Percentiles rank a stretch among this genome's conserved stretches.
phyloP scores from a whole-genome alignment of 2,113 vertebrate species.

The mouse (Mus musculus) region DNA sequence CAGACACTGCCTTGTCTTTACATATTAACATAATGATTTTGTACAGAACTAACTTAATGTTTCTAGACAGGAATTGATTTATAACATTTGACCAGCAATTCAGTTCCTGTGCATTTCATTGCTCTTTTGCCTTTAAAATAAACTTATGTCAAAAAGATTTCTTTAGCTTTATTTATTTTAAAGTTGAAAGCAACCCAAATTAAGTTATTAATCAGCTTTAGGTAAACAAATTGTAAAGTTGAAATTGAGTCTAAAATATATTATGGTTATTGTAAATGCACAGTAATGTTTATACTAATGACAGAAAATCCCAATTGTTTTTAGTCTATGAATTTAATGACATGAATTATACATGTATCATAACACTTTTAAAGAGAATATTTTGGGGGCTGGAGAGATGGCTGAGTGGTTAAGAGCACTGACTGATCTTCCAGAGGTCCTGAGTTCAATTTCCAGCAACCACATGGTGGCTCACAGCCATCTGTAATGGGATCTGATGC shows the following conservation, averaged over 20 bases:
- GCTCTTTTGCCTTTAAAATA: constrained; percentile 34
- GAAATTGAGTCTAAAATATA: constrained; percentile 42
- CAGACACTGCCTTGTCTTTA: background rate
- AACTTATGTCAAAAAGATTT: background rate
- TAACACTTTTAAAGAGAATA: constrained; percentile 37
- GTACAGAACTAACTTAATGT: background rate
- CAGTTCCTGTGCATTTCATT: constrained; percentile 11
- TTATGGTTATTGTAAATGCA: background rate
- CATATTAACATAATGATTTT: background rate
- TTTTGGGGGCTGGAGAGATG: background rate
- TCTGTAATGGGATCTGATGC: too few species aligned
- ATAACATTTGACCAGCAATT: constrained; percentile 17
- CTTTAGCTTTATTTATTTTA: constrained; percentile 42
- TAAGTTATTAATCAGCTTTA: background rate
- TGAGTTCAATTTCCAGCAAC: too few species aligned
- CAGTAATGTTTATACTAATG: constrained; percentile 26
- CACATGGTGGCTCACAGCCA: too few species aligned
- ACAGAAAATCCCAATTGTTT: background rate
- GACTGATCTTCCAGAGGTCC: too few species aligned
- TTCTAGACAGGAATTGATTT: constrained; percentile 43
- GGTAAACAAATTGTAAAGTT: background rate
- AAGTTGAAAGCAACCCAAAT: constrained; percentile 36
- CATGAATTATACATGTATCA: background rate
- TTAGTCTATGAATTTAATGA: background rate
- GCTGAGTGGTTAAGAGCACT: too few species aligned